Evolutionary conservation across 2,113 vertebrate genomes (phyloP).

Genomic region (Grantiella picta): DNA sequence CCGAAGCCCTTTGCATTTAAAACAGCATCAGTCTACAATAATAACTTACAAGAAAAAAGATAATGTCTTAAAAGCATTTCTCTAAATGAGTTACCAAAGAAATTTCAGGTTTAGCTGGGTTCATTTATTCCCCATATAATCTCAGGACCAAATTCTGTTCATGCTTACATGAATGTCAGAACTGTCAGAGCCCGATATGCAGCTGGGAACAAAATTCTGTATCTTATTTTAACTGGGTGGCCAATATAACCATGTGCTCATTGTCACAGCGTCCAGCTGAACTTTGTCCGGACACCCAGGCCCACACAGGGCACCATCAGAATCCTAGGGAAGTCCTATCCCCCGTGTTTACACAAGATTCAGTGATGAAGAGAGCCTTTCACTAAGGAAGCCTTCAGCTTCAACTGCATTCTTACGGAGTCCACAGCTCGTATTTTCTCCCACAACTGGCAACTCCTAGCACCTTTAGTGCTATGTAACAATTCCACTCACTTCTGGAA

Average conservation of each 20-base stretch:
- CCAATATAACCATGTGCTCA: background rate
- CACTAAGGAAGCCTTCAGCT: background rate
- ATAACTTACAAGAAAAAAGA: background rate
- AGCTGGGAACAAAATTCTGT: background rate
- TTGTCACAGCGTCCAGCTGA: background rate
- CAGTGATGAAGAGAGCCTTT: background rate
- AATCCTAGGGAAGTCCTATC: background rate
- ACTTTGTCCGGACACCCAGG: background rate
- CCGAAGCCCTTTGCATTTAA: background rate
- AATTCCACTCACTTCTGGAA: background rate
- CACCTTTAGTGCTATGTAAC: background rate
- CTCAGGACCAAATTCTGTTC: background rate
- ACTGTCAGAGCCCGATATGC: background rate
- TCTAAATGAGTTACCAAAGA: background rate
- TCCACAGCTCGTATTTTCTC: background rate
- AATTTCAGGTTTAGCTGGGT: background rate
- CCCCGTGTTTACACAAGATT: background rate
- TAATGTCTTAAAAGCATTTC: background rate
- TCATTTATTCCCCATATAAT: background rate
- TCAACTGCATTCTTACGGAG: background rate
- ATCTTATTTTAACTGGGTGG: background rate
- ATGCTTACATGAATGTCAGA: background rate
- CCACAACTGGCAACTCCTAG: background rate
- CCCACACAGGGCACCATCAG: rapidly evolving
- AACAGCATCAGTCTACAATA: background rate